These are phyloP conservation scores for Helobdella robusta DNA, from an alignment of 2,888 invertebrate genomes.

Conservation along the genomic window DNA sequence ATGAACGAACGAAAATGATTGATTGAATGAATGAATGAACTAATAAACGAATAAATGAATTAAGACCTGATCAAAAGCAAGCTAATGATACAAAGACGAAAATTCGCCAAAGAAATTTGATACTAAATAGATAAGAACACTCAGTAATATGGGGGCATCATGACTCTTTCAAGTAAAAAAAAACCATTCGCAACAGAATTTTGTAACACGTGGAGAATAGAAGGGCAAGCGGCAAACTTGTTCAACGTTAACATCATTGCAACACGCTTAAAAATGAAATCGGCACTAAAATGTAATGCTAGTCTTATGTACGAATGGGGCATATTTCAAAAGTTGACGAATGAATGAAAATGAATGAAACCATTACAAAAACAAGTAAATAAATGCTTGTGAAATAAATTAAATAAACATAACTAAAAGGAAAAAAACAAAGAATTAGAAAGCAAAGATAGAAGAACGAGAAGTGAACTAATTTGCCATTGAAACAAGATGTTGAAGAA, in stretches of 20 bases:
- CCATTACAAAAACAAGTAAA: not conserved
- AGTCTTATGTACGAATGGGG: no score
- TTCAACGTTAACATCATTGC: no score
- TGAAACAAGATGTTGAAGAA: no score
- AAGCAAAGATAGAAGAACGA: not conserved
- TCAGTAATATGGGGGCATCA: no score
- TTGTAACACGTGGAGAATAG: no score
- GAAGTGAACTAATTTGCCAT: not conserved
- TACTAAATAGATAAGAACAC: not conserved
- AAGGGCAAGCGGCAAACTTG: no score
- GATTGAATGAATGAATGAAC: slow-evolving; percentile 3
- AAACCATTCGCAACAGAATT: no score
- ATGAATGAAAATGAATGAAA: not conserved
- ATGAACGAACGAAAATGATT: not conserved
- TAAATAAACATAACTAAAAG: not conserved
- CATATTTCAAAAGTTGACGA: no score
- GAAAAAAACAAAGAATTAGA: not conserved
- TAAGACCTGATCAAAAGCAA: not conserved
- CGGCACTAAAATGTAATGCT: no score
- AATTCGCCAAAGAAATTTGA: not conserved
- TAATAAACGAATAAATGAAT: not conserved
- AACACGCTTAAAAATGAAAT: no score
- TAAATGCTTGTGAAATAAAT: not conserved
- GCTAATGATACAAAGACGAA: not conserved
- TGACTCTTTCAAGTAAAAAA: no score